Base-by-base conservation (phyloP, 2,797 vertebrate species). In the Etheostoma nigrum region DNA sequence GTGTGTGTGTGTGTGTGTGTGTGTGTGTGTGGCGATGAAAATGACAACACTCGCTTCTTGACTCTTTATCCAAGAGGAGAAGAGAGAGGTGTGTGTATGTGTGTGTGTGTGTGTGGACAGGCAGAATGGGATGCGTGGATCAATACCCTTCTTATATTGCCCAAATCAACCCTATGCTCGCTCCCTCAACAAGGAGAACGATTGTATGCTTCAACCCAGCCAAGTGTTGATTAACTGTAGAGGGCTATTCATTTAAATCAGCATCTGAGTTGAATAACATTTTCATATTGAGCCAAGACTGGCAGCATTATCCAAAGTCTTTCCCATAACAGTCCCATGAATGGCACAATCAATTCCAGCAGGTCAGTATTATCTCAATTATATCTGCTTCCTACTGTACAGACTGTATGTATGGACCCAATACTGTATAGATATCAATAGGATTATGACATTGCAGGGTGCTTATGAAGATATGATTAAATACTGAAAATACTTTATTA, bases 241-340 rank as follows among this genome's bases (percentile, higher is more conserved):
- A 79, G 63, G 53, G 40, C 82, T 76, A 68, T 92, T 89, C 67
- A 88, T 88, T 89, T 80, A 72, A 83, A 45, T 83, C 71, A 72
- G 69, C 69, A 71, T 87, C 63, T 49, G 72, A 75, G 78, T 63
- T 74, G 69, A 88, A 81, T 61, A 84, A 81, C 63, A 78, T 81
- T 81, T 87, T 88, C 62, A 54, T 81, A 91, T 91, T 55, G 87
- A 91, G 92, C 81, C 73, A 3, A 40, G 69, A 67, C 68, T 45
- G 74, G 74, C 78, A 61, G 60, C 75, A 64, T 86, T 67, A 77
- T 82, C 71, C 64, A 77, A 70, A 87, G 73, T 55, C 76, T 73
- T 74, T 75, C 64, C 69, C 67, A 74, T 86, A 85, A 78, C 72
- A 72, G 59, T 69, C 49, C 18, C 48, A 51, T 71, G 63, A 87